Conservation (phyloP, 2,888 invertebrate species). For the Macrosoma leucophasiata region DNA sequence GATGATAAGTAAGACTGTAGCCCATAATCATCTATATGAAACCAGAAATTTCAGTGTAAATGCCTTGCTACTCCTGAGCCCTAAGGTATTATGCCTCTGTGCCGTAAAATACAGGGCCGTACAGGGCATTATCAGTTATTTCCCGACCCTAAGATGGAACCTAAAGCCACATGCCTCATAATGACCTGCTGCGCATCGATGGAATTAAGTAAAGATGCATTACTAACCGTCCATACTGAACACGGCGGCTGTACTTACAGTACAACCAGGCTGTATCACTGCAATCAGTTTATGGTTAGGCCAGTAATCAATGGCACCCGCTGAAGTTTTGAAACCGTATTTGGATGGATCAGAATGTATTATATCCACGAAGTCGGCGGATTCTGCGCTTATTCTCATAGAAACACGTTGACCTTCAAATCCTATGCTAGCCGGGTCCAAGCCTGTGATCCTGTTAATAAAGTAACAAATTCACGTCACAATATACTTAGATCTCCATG, state of each 20-base stretch:
- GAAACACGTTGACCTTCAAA: slow-evolving; percentile 41
- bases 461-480: slow-evolving; percentile 2
- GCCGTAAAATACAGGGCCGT: no score
- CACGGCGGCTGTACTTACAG: slow-evolving; percentile 25
- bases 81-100: no score
- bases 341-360: slow-evolving; percentile 57
- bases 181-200: no score
- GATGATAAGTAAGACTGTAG: no score
- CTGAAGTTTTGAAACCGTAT: slow-evolving; percentile 41
- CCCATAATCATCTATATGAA: no score
- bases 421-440: slow-evolving; percentile 51
- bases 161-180: no score
- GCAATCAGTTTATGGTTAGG: slow-evolving; percentile 48
- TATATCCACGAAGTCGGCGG: slow-evolving; percentile 46
- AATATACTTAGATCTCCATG: neutral
- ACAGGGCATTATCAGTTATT: no score
- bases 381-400: slow-evolving; percentile 38
- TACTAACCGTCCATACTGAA: slow-evolving; percentile 55
- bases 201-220: no score
- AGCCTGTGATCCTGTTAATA: slow-evolving; percentile 49
- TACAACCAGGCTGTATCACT: slow-evolving; percentile 55
- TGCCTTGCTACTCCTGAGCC: no score
- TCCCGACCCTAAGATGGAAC: no score
- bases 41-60: no score
- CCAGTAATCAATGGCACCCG: slow-evolving; percentile 62